These are phyloP conservation scores for Eurytoma californica DNA, from an alignment of 2,888 invertebrate genomes.

Conservation along the genomic window DNA sequence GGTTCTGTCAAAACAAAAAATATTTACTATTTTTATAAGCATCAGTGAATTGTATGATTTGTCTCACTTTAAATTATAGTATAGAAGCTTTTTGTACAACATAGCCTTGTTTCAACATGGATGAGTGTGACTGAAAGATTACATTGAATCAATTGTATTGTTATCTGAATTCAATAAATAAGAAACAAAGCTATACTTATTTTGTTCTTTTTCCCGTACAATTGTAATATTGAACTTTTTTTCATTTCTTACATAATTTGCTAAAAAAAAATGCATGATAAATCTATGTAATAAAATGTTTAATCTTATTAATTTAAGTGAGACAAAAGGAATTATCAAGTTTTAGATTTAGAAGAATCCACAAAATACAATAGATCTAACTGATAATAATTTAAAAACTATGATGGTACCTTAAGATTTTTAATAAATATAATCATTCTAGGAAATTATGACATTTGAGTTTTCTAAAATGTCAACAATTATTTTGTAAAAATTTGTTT, in stretches of 20 bases:
- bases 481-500: background rate
- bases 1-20: conserved; percentile 63
- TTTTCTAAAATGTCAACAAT: background rate
- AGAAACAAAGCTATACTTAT: conserved; percentile 55
- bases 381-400: no score
- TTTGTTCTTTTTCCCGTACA: conserved; percentile 20
- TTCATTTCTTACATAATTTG: background rate
- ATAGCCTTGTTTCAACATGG: conserved; percentile 56
- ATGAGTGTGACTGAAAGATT: conserved; percentile 59
- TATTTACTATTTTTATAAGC: conserved; percentile 74
- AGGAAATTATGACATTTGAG: background rate
- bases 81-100: conserved; percentile 61
- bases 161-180: conserved; percentile 69
- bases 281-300: background rate
- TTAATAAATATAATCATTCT: no score
- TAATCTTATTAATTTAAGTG: background rate
- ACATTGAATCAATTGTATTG: conserved; percentile 64
- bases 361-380: no score
- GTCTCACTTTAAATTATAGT: conserved; percentile 63
- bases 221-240: background rate
- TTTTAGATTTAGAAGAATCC: no score
- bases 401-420: no score
- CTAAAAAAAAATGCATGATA: no score
- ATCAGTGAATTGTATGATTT: conserved; percentile 70
- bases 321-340: no score